These are phyloP conservation scores for Athalia cordata DNA, from an alignment of 2,888 invertebrate genomes.

Conservation along the genomic window DNA sequence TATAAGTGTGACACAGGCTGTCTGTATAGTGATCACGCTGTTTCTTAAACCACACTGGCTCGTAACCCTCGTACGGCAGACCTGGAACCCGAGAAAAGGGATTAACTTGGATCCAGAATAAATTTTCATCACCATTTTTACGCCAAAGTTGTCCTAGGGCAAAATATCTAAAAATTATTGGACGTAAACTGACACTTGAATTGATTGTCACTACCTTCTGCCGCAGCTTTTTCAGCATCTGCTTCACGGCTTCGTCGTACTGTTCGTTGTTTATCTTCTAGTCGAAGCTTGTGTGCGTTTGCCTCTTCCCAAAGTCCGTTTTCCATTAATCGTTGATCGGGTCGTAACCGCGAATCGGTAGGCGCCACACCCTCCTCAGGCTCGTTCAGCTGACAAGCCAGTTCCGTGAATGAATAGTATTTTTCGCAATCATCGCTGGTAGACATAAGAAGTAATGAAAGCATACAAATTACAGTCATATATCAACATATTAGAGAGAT, in stretches of 20 bases:
- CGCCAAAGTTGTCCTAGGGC: no score
- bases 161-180: neutral
- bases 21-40: conserved; percentile 83
- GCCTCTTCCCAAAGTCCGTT: conserved; percentile 94
- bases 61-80: conserved; percentile 82
- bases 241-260: conserved; percentile 86
- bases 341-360: conserved; percentile 93
- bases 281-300: conserved; percentile 86
- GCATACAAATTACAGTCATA: neutral
- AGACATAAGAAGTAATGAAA: neutral
- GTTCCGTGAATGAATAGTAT: conserved; percentile 95
- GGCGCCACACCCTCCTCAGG: conserved; percentile 93
- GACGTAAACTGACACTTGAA: neutral
- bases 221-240: conserved; percentile 83
- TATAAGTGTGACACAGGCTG: conserved; percentile 87
- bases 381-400: conserved; percentile 98
- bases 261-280: conserved; percentile 97
- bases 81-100: conserved; percentile 71
- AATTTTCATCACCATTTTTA: neutral
- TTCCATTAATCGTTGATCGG: conserved; percentile 99
- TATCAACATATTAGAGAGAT: neutral
- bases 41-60: conserved; percentile 94
- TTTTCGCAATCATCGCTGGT: conserved; percentile 79
- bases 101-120: conserved; percentile 22
- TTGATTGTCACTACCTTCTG: conserved; percentile 73